Evolutionary conservation across 2,888 invertebrate genomes (phyloP), one percentile per base, ranked within the genome.

Genomic region (Lepetodrilus schrolli): DNA sequence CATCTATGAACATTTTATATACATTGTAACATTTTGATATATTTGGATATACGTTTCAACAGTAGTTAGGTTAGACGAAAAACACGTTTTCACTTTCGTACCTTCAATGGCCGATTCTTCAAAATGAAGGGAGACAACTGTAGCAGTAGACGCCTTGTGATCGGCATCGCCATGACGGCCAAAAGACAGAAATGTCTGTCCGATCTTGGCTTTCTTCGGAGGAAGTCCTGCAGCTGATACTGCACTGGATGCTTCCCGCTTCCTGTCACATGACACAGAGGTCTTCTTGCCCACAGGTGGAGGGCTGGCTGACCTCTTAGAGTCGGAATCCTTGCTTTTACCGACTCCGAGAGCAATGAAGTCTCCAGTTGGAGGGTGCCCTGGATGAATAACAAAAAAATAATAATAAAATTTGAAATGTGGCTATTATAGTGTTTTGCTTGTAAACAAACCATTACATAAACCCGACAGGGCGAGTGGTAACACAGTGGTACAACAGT

Each of bases 31-130:
- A n/a, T n/a, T n/a, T n/a, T n/a, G n/a, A n/a, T n/a, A n/a, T n/a
- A n/a, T n/a, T n/a, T n/a, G n/a, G n/a, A n/a, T n/a, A n/a, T n/a
- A n/a, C n/a, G n/a, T n/a, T n/a, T n/a, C n/a, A n/a, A n/a, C n/a
- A n/a, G n/a, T n/a, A n/a, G n/a, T n/a, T n/a, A n/a, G n/a, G n/a
- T n/a, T n/a, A n/a, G n/a, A n/a, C n/a, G n/a, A n/a, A n/a, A n/a
- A n/a, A n/a, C n/a, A n/a, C n/a, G n/a, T n/a, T n/a, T n/a, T n/a
- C n/a, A n/a, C n/a, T n/a, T n/a, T n/a, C n/a, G n/a, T 79, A 90
- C 90, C 88, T 73, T 97, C 97, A 17, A 94, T 91, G 0, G 95
- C 95, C 49, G 93, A 90, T 75, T 93, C 93, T 86, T 90, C 89
- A 83, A 83, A 87, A 49, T 83, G 81, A 20, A 78, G 78, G n/a